A percentile compares a stretch with the other conserved stretches of the same genome.
Conservation (phyloP, 1,140 invertebrate genomes). For the Eupeodes corollae region DNA sequence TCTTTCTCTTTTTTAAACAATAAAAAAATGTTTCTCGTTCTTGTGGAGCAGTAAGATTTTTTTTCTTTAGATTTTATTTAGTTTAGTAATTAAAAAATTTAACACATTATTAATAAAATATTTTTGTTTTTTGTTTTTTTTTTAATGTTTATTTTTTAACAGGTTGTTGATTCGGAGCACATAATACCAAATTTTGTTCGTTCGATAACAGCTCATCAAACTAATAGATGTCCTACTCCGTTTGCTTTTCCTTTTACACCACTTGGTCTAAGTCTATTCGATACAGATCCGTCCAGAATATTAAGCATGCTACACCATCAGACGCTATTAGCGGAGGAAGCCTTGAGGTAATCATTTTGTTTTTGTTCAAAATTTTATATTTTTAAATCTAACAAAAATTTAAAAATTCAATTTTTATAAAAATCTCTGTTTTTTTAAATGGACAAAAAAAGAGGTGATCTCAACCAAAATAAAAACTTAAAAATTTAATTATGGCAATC, state of each 20-base stretch:
- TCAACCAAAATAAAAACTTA: too few species aligned
- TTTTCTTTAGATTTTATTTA: too few species aligned
- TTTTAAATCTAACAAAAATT: neutral
- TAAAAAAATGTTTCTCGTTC: too few species aligned
- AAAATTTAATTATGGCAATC: too few species aligned
- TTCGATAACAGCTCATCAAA: slow-evolving; percentile 17
- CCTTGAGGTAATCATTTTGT: slow-evolving; percentile 22
- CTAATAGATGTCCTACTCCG: slow-evolving; percentile 26
- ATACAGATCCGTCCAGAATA: slow-evolving; percentile 38
- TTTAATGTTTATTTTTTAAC: neutral
- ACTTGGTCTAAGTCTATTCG: slow-evolving; percentile 32
- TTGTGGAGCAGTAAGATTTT: too few species aligned
- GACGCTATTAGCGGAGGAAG: slow-evolving; percentile 35
- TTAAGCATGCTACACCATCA: slow-evolving; percentile 34
- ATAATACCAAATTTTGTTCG: slow-evolving; percentile 10
- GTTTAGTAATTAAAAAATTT: too few species aligned
- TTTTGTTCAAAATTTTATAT: neutral
- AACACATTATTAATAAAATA: neutral
- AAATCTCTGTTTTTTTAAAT: neutral
- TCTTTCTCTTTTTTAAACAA: too few species aligned
- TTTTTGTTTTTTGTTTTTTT: neutral
- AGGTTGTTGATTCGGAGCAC: neutral
- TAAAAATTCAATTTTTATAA: neutral
- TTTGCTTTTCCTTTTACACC: slow-evolving; percentile 36
- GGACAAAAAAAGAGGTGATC: too few species aligned